Conservation (phyloP, 2,113 vertebrate genomes). For the Anhinga rufa region DNA sequence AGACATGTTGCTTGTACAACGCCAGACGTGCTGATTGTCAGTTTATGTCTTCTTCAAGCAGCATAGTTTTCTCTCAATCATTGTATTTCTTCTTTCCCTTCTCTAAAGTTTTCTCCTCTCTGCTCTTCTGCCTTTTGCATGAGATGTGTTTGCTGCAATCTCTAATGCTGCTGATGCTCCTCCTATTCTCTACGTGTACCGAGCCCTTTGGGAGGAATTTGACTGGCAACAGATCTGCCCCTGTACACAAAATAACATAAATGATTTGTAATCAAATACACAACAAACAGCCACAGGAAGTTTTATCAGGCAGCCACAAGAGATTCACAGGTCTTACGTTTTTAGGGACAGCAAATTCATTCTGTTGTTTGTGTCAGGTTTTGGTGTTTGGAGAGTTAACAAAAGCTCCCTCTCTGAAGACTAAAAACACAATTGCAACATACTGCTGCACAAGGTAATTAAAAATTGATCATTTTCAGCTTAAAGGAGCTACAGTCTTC, state of each 20-base stretch:
- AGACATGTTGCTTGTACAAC: constrained; percentile 62
- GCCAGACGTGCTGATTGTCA: not conserved
- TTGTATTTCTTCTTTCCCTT: not conserved
- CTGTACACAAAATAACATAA: not conserved
- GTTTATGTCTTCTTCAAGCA: not conserved
- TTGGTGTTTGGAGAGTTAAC: constrained; percentile 23
- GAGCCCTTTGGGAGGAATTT: constrained; percentile 30
- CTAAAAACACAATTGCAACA: not conserved
- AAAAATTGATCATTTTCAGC: not conserved
- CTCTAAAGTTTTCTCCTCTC: not conserved
- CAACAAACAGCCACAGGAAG: constrained; percentile 3
- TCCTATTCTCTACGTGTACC: constrained; percentile 38
- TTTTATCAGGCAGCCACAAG: not conserved
- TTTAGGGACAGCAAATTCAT: constrained; percentile 12
- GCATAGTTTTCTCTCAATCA: not conserved
- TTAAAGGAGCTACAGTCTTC: not conserved
- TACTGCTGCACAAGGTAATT: not conserved
- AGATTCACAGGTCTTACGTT: not conserved
- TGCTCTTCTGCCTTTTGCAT: not conserved
- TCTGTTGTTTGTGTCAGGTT: constrained; percentile 14
- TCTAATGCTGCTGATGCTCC: constrained; percentile 55
- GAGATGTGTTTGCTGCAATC: not conserved
- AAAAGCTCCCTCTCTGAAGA: constrained; percentile 5
- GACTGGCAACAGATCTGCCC: not conserved
- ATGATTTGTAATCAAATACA: not conserved